Conservation (phyloP, 1,140 invertebrate species). For the Scylla paramamosain region DNA sequence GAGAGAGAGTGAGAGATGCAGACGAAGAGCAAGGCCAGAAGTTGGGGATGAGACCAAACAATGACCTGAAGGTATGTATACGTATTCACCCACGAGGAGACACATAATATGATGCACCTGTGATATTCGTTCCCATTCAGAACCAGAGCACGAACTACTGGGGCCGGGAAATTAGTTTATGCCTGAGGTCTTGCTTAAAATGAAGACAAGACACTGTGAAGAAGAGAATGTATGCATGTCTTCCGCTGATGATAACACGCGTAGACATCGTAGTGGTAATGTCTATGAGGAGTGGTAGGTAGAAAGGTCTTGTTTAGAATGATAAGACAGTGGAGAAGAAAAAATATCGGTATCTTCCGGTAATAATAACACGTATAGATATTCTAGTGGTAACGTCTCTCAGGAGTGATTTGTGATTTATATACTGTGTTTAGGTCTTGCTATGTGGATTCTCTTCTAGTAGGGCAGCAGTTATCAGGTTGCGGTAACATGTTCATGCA, state of each 20-base stretch:
- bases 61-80: too few relatives aligned
- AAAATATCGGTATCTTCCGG: too few relatives aligned
- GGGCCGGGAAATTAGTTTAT: background rate
- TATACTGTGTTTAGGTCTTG: too few relatives aligned
- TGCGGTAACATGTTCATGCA: too few relatives aligned
- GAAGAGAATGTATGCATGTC: too few relatives aligned
- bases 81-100: background rate
- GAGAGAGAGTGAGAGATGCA: background rate
- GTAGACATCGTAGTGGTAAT: background rate
- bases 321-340: background rate
- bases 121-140: background rate
- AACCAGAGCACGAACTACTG: background rate
- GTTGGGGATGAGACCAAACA: background rate
- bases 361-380: background rate
- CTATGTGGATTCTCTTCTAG: too few relatives aligned
- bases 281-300: background rate
- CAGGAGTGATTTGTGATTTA: too few relatives aligned
- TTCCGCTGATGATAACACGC: too few relatives aligned
- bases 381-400: background rate
- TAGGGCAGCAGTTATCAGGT: too few relatives aligned
- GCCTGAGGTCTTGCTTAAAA: background rate
- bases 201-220: background rate
- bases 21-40: background rate
- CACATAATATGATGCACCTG: background rate
- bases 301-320: background rate